Conservation (phyloP, 2,797 vertebrate genomes). For the Sternarchorhynchus goeldii region DNA sequence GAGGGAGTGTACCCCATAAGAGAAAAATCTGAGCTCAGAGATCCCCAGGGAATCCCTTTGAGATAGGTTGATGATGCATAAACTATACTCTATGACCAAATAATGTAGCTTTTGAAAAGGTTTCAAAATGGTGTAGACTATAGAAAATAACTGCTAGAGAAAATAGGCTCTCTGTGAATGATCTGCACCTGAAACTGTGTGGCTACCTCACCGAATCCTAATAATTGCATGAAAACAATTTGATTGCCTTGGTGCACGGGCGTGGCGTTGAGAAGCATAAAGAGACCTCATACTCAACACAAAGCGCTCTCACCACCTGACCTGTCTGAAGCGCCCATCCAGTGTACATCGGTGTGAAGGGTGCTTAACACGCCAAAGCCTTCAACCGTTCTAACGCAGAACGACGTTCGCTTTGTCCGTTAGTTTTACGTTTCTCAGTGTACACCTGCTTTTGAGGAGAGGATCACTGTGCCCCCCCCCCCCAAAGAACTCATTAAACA, state of each 20-base stretch:
- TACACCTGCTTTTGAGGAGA: slow-evolving; percentile 22
- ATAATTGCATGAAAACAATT: background rate
- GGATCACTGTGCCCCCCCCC: slow-evolving; percentile 57
- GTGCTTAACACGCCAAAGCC: slow-evolving; percentile 56
- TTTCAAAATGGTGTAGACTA: background rate
- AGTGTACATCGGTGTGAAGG: slow-evolving; percentile 50
- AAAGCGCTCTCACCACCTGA: background rate
- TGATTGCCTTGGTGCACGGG: background rate
- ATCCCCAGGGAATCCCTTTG: background rate
- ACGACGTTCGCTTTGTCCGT: slow-evolving; percentile 42
- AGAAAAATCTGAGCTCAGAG: slow-evolving; percentile 7
- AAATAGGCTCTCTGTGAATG: background rate
- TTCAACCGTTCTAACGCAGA: slow-evolving; percentile 20
- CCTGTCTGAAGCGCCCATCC: slow-evolving; percentile 4
- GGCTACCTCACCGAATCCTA: background rate
- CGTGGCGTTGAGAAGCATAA: background rate
- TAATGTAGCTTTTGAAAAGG: background rate
- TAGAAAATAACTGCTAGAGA: background rate
- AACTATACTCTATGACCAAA: background rate
- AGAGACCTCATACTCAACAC: background rate
- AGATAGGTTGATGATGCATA: slow-evolving; percentile 6
- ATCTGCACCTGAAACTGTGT: background rate
- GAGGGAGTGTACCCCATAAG: background rate
- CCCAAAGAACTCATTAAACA: slow-evolving; percentile 64
- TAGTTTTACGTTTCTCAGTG: slow-evolving; percentile 41